A percentile compares a stretch with the other conserved stretches of the same genome.
Evolutionary conservation across 2,888 invertebrate genomes (phyloP).

Genomic region (Cyclophora albipunctata): DNA sequence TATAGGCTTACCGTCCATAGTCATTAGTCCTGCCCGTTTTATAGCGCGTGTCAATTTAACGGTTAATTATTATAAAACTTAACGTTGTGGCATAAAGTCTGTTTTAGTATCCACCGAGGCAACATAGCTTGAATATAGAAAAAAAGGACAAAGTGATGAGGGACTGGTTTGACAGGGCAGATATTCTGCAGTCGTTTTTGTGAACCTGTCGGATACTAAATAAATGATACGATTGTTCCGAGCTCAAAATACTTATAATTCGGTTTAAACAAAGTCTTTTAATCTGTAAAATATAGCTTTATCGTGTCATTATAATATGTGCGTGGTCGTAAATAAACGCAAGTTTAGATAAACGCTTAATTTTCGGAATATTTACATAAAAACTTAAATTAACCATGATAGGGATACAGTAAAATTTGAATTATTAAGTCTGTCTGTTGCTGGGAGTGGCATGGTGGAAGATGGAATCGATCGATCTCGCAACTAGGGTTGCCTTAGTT

Average conservation of each 20-base stretch:
- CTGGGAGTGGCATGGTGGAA: background rate
- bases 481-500: conserved; percentile 3
- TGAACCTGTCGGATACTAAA: conserved; percentile 14
- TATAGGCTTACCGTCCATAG: conserved; percentile 17
- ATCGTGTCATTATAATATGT: too few species aligned
- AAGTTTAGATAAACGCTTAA: too few species aligned
- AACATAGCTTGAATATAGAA: background rate
- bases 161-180: conserved; percentile 23
- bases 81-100: conserved; percentile 10
- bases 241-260: too few species aligned
- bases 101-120: conserved; percentile 8
- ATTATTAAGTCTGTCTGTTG: background rate
- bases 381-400: too few species aligned
- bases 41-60: too few species aligned
- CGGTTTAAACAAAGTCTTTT: too few species aligned
- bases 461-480: conserved; percentile 29
- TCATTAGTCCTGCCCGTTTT: too few species aligned
- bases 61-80: conserved; percentile 7
- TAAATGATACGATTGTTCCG: background rate
- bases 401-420: too few species aligned
- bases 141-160: conserved; percentile 20
- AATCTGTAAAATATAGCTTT: too few species aligned
- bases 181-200: conserved; percentile 19
- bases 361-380: too few species aligned
- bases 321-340: too few species aligned